Base-by-base conservation (phyloP, 2,888 invertebrate genomes). In the Athalia circularis region DNA sequence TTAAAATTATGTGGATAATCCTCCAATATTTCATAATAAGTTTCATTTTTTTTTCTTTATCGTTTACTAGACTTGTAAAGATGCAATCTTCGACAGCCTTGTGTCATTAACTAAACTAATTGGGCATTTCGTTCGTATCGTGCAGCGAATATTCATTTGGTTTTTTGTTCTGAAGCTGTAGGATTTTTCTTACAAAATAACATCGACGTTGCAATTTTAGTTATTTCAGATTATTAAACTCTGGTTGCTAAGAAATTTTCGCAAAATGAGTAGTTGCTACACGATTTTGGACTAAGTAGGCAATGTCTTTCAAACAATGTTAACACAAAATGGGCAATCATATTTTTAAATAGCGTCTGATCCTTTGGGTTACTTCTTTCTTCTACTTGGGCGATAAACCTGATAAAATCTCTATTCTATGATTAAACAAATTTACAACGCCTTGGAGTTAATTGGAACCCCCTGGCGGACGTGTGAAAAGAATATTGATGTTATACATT, bases 1-100 rank as follows among this genome's bases (percentile, higher is more conserved):
- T 78, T 78, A 65, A 78, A 70, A 9, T 29, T 9, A 50, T 74
- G 47, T 45, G 68, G 67, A 67, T 48, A n/a, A 43, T 68, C 50
- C n/a, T 48, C 45, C 11, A 43, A 68, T 50, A 65, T 47, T 70
- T 77, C 61, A 43, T 67, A 61, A 29, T 48, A 11, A 62, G 15
- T 75, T 52, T 5, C 54, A 29, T 29, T 43, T 9, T 48, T 11
- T 75, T 13, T 57, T 72, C 47, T 59, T 59, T 47, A 59, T 72
- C 50, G 48, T 50, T 75, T 50, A 45, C 62, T 50, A 61, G 50
- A 62, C 75, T 75, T 9, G 15, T 75, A 1, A 13, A 67, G 62
- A 62, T 57, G 29, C 47, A 64, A 64, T 75, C 50, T 64, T 75
- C 62, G n/a, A 75, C 29, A 50, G 75, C 50, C 50, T 62, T 11